Evolutionary conservation across 30 jellyfish, hydroid and myxozoan genomes (phyloP), one percentile per base, ranked within the genome.

Genomic region (Hydractinia symbiolongicarpus): DNA sequence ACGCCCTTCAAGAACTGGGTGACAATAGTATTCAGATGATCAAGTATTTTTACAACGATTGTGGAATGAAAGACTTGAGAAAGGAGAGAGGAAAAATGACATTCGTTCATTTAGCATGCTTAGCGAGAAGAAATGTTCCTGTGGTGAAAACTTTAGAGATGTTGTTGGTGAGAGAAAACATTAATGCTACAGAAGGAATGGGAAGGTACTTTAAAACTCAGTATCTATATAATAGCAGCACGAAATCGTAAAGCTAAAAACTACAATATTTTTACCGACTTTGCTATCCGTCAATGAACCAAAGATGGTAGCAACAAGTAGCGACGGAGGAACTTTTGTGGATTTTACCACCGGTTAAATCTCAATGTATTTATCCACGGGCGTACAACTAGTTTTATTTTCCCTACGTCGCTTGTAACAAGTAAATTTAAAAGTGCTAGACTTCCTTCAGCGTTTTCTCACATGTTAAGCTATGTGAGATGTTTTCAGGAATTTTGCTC

Each of bases 11-110:
- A 71, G 56, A 20, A 0, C 54, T 20, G 2, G 80, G 80, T 9
- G 80, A 71, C 54, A 50, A 20, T 5, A 15, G 13, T 71, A 19
- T 71, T 7, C 11, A 71, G 11, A 8, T 71, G 61, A 20, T 71
- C 58, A 71, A 71, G 51, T 71, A 20, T 15, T 50, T 71, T 1
- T 71, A 50, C 17, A 30, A 71, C 66, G 56, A 71, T 8, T 20
- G 61, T 7, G 61, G 56, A 71, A 71, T 30, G 61, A 71, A 6
- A 6, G 54, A 50, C 40, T 15, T 19, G 13, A 71, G 61, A 20
- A 50, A 20, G 61, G 80, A 71, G 51, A 50, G 17, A 20, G 80
- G 56, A 5, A 49, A 53, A 11, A 20, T 71, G 80, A 71, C 80
- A 20, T 71, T n/a, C n/a, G 40, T 71, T 15, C 80, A 71, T 53